These are phyloP conservation scores for Podargus strigoides DNA, from an alignment of 2,797 vertebrate species.

Conservation along the genomic window DNA sequence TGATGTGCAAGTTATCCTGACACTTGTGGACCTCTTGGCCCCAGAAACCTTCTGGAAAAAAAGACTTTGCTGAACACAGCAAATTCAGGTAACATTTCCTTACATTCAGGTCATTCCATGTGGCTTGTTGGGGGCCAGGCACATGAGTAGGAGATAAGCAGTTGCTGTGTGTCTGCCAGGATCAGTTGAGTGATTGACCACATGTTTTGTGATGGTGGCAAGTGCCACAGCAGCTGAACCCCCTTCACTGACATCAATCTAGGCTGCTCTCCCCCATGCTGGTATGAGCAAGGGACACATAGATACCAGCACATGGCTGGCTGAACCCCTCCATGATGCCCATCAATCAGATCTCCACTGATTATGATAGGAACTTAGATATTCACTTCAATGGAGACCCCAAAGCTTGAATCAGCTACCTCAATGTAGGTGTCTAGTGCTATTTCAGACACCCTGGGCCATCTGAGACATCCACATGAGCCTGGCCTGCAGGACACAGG, in stretches of 20 bases:
- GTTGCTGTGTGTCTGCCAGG: background rate
- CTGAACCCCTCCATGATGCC: background rate
- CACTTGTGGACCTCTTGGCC: background rate
- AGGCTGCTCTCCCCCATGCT: background rate
- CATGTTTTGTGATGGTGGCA: background rate
- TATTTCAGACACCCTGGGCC: background rate
- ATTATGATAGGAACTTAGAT: background rate
- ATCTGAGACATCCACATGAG: background rate
- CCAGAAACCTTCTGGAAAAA: background rate
- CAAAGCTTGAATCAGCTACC: background rate
- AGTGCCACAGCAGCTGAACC: background rate
- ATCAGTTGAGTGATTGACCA: background rate
- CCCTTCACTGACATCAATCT: background rate
- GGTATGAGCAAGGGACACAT: background rate
- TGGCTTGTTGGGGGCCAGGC: fast-evolving
- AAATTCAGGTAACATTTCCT: background rate
- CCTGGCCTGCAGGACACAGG: background rate
- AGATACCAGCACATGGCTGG: background rate
- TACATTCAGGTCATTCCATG: background rate
- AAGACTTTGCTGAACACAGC: background rate
- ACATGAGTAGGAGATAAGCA: background rate
- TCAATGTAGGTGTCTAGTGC: background rate
- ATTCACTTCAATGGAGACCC: background rate
- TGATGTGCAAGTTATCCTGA: background rate
- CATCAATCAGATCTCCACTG: background rate